Base-by-base conservation (phyloP, 2,888 invertebrate species). In the Polyploca ridens region DNA sequence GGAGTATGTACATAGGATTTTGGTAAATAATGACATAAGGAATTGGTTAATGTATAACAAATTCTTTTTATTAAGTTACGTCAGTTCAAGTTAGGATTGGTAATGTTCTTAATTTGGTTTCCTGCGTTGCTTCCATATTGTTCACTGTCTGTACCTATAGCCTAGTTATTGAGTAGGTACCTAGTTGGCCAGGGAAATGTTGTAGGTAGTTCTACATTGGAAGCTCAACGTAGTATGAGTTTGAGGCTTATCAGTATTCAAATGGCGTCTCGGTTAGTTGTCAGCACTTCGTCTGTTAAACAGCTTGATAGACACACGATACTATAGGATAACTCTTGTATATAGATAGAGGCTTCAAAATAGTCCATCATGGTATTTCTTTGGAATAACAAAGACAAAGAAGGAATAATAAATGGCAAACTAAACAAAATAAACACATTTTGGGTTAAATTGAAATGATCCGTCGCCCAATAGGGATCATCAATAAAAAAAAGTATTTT, bases 1-100 rank as follows among this genome's bases (percentile, higher is more conserved):
- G 64, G 63, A 68, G 62, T 64, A 65, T 71, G 70, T 72, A 64
- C 68, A 69, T 64, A 67, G 68, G 66, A 65, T 69, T 67, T 64
- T 49, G 59, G 68, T 68, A 67, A 75, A 73, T 66, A 74, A 64
- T 63, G 62, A 62, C 58, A 54, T 65, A 65, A 65, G 64, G 63
- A 67, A 67, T 61, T 57, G 35, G 64, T 62, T 46, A 33, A 58
- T 44, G 58, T 41, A 63, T 38, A 57, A n/a, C 19, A 13, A 38
- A 38, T 54, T 16, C 38, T 35, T 63, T 57, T 63, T 63, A 54
- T 54, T 62, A 63, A 38, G 38, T 49, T 62, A 6, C 41, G 38
- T 27, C n/a, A 38, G n/a, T 19, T 35, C 1, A 16, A 16, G 38
- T 5, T 19, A 41, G 38, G 10, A 38, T 38, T 38, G 8, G 38